Conservation (phyloP, 2,888 invertebrate genomes). For the Xanthia icteritia region DNA sequence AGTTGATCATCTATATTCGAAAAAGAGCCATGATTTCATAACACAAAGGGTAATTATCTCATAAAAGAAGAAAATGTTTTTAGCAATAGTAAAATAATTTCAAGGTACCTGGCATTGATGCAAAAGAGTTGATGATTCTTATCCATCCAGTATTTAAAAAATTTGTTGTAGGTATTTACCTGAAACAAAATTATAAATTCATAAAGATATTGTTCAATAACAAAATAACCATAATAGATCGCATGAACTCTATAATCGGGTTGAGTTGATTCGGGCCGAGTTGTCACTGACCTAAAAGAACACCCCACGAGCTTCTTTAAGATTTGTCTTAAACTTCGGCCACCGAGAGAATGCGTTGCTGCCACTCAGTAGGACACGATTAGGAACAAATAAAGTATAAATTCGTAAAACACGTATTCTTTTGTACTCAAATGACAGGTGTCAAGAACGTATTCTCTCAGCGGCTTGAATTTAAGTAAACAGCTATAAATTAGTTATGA, state of each 20-base stretch:
- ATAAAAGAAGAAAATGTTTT: neutral
- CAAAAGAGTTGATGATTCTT: neutral
- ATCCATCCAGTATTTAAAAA: neutral
- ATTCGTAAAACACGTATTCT: no score
- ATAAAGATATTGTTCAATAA: neutral
- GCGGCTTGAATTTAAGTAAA: no score
- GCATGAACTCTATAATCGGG: no score
- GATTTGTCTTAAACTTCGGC: neutral
- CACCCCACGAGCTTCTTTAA: neutral
- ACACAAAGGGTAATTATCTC: neutral
- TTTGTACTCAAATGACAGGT: no score
- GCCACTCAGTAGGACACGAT: no score
- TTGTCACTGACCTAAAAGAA: neutral
- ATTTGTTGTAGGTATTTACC: conserved; percentile 25
- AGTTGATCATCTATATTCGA: neutral
- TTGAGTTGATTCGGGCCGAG: no score
- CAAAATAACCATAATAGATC: neutral
- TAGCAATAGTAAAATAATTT: neutral
- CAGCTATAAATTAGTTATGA: no score
- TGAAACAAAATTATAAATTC: conserved; percentile 39
- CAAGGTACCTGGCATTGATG: neutral
- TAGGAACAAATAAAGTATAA: no score
- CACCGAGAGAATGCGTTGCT: no score
- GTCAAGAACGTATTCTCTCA: no score
- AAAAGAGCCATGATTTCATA: neutral